Evolutionary conservation across 2,888 invertebrate genomes (phyloP), one percentile per base, ranked within the genome.

Genomic region (Acrobasis suavella): DNA sequence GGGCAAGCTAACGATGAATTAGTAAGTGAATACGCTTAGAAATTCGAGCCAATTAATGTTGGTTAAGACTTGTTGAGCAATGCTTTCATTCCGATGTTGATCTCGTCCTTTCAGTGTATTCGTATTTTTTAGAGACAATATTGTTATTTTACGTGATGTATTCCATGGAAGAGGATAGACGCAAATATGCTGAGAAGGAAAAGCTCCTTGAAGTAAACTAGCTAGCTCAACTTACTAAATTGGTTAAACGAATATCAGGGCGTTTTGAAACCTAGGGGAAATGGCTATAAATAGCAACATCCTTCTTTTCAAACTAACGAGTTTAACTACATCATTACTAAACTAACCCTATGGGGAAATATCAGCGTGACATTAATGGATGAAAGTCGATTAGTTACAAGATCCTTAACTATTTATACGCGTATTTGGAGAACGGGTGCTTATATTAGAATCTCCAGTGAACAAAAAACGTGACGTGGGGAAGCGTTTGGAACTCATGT

Each of bases 391-490:
- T 59, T 50, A 59, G 58, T 59, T 50, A 59, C 15, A 67, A 61
- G 62, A 65, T 67, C 58, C 50, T 38, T 37, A 37, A 56, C 17
- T 56, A 56, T 56, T 56, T 56, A 22, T 56, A 46, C 14, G 22
- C 42, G 12, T 42, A 56, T 51, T 39, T 17, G 10, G 16, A 60
- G 46, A 46, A 14, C 14, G 46, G 46, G 46, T 46, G 17, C 17
- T 42, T 56, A 42, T 56, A 39, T 56, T 14, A 39, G 15, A 56
- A 56, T 42, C 17, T 56, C 46, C 50, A 39, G 59, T 12, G 37
- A 46, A 70, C 54, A 70, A 67, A 66, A 69, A 72, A 66, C 67
- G 66, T 72, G 73, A 74, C 72, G 68, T 68, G 71, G 73, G 71
- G 71, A 74, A 79, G 73, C 69, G 66, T 71, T 70, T 67, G 67